Conservation (phyloP, 2,797 vertebrate genomes). For the Hylomyscus alleni region DNA sequence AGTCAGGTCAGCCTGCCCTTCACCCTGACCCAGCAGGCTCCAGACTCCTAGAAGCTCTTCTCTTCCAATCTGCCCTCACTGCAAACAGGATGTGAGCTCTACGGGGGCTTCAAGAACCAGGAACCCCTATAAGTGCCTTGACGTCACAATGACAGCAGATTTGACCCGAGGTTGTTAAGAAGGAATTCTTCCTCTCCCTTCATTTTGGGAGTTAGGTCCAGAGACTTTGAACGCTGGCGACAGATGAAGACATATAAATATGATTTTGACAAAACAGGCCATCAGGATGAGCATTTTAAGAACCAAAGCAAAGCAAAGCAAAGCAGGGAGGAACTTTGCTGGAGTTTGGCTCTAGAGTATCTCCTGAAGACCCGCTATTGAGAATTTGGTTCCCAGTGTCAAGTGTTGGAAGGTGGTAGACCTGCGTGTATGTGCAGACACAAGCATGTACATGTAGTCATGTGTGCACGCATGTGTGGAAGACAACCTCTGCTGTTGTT, state of each 20-base stretch:
- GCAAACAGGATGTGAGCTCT: rapidly evolving
- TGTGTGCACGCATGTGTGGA: not conserved
- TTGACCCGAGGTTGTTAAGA: not conserved
- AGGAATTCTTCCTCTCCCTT: not conserved
- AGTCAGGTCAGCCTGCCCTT: not conserved
- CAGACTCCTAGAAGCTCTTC: not conserved
- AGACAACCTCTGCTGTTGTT: not conserved
- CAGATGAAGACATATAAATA: not conserved
- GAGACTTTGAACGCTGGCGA: not conserved
- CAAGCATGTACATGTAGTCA: not conserved
- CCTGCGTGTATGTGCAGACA: not conserved
- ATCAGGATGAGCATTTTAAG: not conserved
- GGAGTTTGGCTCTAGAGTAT: not conserved
- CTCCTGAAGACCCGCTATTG: not conserved
- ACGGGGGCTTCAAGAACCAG: not conserved
- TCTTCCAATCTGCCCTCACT: rapidly evolving
- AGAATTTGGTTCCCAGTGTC: not conserved
- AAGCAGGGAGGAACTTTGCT: not conserved
- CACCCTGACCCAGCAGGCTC: not conserved
- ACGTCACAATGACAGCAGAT: not conserved
- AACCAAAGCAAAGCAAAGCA: not conserved
- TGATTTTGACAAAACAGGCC: not conserved
- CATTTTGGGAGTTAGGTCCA: not conserved
- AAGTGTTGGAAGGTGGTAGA: not conserved
- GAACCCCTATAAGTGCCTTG: not conserved